phyloP scores from a whole-genome alignment of 2,113 vertebrate species.

The Odocoileus hemionus region DNA sequence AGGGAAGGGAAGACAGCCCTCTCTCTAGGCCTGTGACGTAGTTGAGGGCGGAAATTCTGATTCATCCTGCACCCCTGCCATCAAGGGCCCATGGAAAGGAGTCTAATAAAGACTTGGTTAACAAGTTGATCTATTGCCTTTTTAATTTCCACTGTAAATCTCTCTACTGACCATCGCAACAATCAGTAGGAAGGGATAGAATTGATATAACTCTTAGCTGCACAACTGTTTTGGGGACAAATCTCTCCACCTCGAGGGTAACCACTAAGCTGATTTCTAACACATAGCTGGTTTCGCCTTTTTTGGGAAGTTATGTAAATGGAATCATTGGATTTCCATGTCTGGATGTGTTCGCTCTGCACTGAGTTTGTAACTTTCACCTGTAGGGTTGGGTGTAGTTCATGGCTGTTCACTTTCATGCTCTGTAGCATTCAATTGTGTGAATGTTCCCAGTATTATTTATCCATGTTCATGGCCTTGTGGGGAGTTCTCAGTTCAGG shows the following conservation, averaged over 20 bases:
- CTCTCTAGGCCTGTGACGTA: neutral
- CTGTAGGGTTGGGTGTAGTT: neutral
- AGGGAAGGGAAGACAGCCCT: neutral
- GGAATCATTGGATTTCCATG: neutral
- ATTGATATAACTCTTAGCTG: slow-evolving; percentile 24
- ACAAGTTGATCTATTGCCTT: neutral
- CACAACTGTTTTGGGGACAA: slow-evolving; percentile 30
- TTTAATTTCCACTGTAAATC: slow-evolving; percentile 34
- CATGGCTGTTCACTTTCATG: neutral
- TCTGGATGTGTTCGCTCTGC: neutral
- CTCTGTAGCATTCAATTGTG: neutral
- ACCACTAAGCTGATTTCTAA: neutral
- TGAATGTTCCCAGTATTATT: neutral
- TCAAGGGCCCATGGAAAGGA: neutral
- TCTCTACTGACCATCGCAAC: slow-evolving; percentile 16
- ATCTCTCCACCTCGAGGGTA: neutral
- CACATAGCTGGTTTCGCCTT: neutral
- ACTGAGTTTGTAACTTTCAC: neutral
- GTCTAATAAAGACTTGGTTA: neutral
- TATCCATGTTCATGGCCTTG: neutral
- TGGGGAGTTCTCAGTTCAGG: neutral
- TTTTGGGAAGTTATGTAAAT: neutral
- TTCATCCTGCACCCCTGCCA: neutral
- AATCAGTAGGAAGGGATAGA: slow-evolving; percentile 14
- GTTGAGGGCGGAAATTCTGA: neutral